Base-by-base conservation (phyloP, 2,113 vertebrate genomes). In the Cepphus grylle region DNA sequence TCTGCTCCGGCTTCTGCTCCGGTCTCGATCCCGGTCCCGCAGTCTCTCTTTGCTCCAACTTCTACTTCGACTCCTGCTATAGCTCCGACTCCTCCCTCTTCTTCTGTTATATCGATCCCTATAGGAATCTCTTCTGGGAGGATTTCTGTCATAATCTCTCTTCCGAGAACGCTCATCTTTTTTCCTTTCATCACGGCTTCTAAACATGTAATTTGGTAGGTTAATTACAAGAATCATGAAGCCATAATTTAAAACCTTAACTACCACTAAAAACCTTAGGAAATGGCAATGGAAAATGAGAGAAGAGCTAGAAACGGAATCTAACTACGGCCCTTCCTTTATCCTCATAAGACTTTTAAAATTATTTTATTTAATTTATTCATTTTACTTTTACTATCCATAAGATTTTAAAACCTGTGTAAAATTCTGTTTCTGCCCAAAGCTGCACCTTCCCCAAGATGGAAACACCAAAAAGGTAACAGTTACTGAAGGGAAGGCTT, bases 91-190 rank as follows among this genome's bases (percentile, higher is more conserved):
- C 58, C 99, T 98, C 4, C 99, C 99, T 89, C 99, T 98, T 81
- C 99, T 98, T 78, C 99, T 98, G 93, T 99, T 99, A 45, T 99
- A 99, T 4, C 99, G 98, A 20, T 99, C 99, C 29, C 99, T 98
- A 70, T 99, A 99, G 0, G 99, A 99, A 96, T 99, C 99, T 92
- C 99, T 98, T 83, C 99, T 98, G 63, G 99, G 99, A 29, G 98
- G 98, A 84, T 98, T 98, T 82, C 99, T 98, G 62, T 99, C 99
- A 88, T 99, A 99, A 61, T 99, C 99, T 88, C 99, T 98, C 97
- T 99, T 99, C 17, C 99, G 98, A 94, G 99, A 98, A 62, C 99
- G 99, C 81, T 99, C 99, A 20, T 99, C 99, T 96, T 99, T 99
- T 86, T 99, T 99, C 86, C 99, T 99, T 80, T 99, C 99, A 96